Evolutionary conservation across 1,140 invertebrate species (phyloP).

Genomic region (Sitobion miscanthi): DNA sequence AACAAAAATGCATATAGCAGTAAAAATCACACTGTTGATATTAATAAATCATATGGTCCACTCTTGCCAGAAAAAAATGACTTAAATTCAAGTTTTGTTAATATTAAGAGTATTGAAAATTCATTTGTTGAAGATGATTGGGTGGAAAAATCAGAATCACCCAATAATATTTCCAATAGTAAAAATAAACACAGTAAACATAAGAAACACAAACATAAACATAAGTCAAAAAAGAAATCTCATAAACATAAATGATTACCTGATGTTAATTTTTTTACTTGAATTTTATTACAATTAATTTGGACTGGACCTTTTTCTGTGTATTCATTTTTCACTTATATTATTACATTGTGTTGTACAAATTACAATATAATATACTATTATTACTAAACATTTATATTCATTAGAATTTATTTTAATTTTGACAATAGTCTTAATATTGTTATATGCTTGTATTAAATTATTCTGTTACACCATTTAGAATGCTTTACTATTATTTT

Average conservation of each 20-base stretch:
- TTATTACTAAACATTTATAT: not conserved
- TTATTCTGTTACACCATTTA: not conserved
- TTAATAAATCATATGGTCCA: slow-evolving; percentile 6
- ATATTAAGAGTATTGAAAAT: not conserved
- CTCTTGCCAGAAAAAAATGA: not conserved
- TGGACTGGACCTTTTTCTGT: not conserved
- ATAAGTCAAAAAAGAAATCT: slow-evolving; percentile 44
- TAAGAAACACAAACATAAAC: slow-evolving; percentile 49
- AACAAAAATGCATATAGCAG: not conserved
- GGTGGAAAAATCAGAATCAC: not conserved
- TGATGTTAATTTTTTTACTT: not conserved
- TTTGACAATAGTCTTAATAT: not conserved
- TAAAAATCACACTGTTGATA: not conserved
- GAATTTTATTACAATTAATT: not conserved
- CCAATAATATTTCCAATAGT: not conserved
- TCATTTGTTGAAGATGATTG: slow-evolving; percentile 7
- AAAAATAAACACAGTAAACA: slow-evolving; percentile 49
- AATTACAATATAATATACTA: not conserved
- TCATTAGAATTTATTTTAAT: not conserved
- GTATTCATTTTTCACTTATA: not conserved
- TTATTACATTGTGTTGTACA: not conserved
- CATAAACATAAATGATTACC: slow-evolving; percentile 33
- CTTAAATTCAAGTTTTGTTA: not conserved
- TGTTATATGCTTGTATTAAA: not conserved
- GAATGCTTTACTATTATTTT: not conserved